phyloP scores from a whole-genome alignment of 2,113 vertebrate genomes.

The Poeciliopsis turrubarensis region DNA sequence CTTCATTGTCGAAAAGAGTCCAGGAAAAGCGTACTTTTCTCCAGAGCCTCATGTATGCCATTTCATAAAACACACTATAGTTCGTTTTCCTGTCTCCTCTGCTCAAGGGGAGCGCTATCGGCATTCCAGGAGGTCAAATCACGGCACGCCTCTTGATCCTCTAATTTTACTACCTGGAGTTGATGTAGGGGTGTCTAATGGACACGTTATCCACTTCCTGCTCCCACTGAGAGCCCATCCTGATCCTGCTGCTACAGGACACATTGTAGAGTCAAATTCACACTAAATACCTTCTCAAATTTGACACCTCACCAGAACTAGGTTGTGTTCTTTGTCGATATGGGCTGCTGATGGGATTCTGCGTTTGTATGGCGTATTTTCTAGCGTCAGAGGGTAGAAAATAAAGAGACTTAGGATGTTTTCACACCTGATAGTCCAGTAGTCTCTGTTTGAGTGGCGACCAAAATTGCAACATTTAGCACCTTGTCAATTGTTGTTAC shows the following conservation, averaged over 20 bases:
- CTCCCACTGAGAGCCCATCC: constrained; percentile 23
- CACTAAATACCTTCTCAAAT: constrained; percentile 55
- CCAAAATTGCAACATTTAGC: too few relatives aligned
- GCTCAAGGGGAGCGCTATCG: constrained; percentile 42
- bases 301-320: constrained; percentile 20
- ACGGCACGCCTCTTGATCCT: constrained; percentile 62
- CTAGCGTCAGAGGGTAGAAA: neutral
- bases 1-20: constrained; percentile 79
- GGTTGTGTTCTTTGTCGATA: neutral
- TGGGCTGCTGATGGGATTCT: neutral
- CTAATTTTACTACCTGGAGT: constrained; percentile 30
- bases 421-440: too few relatives aligned
- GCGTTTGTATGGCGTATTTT: constrained; percentile 27
- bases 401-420: too few relatives aligned
- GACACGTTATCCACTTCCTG: constrained; percentile 75
- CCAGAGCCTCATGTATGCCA: constrained; percentile 63
- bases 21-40: constrained; percentile 77
- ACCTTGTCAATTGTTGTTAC: too few relatives aligned
- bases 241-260: constrained; percentile 36
- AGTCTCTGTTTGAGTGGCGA: too few relatives aligned
- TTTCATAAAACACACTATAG: constrained; percentile 83
- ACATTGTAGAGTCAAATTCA: constrained; percentile 39
- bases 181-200: constrained; percentile 46
- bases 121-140: constrained; percentile 71
- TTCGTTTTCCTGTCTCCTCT: constrained; percentile 79